These are phyloP conservation scores for Acanthurus leucopareius DNA, from an alignment of 2,797 vertebrate genomes.

Conservation along the genomic window DNA sequence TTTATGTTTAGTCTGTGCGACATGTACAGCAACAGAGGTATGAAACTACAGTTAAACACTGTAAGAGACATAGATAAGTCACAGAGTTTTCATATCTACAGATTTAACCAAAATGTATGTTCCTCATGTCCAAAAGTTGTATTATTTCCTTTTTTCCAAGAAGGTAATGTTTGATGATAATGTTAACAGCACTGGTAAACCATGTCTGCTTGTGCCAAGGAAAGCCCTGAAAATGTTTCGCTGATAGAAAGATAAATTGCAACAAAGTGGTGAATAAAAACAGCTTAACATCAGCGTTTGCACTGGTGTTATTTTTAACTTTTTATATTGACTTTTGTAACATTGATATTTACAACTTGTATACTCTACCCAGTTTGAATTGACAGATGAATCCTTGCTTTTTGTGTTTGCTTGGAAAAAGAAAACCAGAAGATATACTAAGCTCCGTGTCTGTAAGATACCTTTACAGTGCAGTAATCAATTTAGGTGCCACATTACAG, in stretches of 20 bases:
- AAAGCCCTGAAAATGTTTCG: conserved; percentile 1
- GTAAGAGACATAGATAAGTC: background rate
- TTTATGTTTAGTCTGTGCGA: background rate
- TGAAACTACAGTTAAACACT: background rate
- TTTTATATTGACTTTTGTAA: background rate
- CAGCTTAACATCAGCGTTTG: background rate
- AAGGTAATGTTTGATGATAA: background rate
- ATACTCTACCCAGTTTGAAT: background rate
- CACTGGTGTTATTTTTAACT: background rate
- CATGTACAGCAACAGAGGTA: background rate
- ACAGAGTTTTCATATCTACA: background rate
- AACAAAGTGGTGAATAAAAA: background rate
- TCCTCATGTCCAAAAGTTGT: background rate
- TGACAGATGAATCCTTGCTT: background rate
- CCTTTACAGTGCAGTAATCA: background rate
- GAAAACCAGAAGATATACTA: background rate
- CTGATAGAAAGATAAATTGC: background rate
- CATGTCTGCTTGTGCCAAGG: background rate
- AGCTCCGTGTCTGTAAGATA: background rate
- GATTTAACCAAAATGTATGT: background rate
- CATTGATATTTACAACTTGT: background rate
- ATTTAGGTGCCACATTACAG: background rate
- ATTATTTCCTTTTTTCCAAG: background rate
- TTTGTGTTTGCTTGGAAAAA: no score
- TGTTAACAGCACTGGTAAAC: conserved; percentile 18